Conservation (phyloP, 2,113 vertebrate genomes). For the Myotis brandtii region DNA sequence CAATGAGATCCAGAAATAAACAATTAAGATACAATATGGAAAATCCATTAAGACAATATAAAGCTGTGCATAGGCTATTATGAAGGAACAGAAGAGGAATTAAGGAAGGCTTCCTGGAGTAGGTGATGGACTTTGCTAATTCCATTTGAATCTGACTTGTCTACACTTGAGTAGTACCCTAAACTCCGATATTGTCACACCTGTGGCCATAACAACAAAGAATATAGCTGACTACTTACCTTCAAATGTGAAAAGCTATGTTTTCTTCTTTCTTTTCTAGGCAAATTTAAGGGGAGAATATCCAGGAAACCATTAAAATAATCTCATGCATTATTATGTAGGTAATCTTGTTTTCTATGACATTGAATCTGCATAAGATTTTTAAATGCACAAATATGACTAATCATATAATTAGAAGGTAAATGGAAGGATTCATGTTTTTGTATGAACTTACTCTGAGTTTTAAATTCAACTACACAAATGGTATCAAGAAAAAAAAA, state of each 20-base stretch:
- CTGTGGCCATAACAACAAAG: background rate
- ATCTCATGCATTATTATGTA: background rate
- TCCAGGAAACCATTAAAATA: constrained; percentile 25
- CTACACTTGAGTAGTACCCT: background rate
- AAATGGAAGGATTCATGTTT: constrained; percentile 38
- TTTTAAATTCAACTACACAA: constrained; percentile 52
- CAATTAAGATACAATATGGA: background rate
- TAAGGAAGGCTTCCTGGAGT: background rate
- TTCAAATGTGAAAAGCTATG: background rate
- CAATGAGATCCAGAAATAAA: background rate
- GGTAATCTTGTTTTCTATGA: constrained; percentile 17
- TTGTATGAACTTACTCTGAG: background rate
- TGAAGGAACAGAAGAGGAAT: background rate
- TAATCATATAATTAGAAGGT: constrained; percentile 41
- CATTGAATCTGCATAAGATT: background rate
- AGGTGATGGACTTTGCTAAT: background rate
- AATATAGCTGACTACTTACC: background rate
- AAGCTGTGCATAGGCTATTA: background rate
- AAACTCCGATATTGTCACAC: background rate
- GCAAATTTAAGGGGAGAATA: constrained; percentile 36
- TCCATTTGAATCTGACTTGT: background rate
- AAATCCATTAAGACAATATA: background rate
- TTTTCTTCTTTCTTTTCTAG: constrained; percentile 1
- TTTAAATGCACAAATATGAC: constrained; percentile 38
- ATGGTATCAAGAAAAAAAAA: constrained; percentile 25